Evolutionary conservation across 2,888 invertebrate species (phyloP), one percentile per base, ranked within the genome.

Genomic region (Cephus sareptanus): DNA sequence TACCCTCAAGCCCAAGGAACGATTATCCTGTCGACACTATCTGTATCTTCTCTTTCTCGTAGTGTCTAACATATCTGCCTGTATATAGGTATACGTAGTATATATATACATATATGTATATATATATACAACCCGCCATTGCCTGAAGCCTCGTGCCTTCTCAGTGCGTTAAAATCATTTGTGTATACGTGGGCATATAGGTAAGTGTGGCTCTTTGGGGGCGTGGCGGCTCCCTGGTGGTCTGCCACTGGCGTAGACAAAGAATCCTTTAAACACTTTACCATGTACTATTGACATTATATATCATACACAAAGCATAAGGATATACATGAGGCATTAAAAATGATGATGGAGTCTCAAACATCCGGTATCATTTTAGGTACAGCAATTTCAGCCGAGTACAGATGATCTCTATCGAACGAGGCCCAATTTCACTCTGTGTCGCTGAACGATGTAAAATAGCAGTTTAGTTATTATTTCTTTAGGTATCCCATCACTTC

Each of bases 191-290:
- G 81, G 80, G 80, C 78, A 83, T 83, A 83, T 86, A 82, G 83
- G 85, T 80, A 84, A 88, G 86, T 86, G 86, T 84, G 87, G 84
- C 86, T 83, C 74, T 69, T 71, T 69, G 87, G 87, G 82, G 87
- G 89, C 90, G 90, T 90, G 89, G 88, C 90, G 86, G 88, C 90
- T 89, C 87, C 88, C 87, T 89, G 90, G 90, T 90, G 90, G 90
- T 90, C 90, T 87, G 82, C 86, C 89, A 86, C 86, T 86, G 86
- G 87, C 87, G 85, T 83, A 83, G 83, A 56, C 23, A 56, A 71
- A 30, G 13, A 71, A 71, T 71, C 31, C 23, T 13, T 71, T 15
- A 31, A 34, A 71, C 34, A 71, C 71, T 15, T 31, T 34, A 34
- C 56, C 56, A 23, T 56, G 23, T 23, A 56, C 56, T 23, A 56